Percentiles rank a stretch among this genome's conserved stretches.
These are phyloP conservation scores for Nipponia nippon DNA, from an alignment of 2,113 vertebrate species.

Conservation along the genomic window DNA sequence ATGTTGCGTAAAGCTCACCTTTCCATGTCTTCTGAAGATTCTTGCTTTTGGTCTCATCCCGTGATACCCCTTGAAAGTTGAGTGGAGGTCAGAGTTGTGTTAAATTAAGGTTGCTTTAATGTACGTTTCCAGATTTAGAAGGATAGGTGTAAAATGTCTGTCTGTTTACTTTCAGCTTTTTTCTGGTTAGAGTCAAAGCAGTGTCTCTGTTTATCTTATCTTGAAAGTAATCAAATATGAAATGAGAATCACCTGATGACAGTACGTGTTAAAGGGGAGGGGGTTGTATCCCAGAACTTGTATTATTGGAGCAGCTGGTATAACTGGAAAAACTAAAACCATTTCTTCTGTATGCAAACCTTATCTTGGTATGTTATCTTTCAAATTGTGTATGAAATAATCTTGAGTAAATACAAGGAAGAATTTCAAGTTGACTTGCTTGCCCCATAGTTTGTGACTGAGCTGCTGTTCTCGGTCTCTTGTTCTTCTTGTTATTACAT, in stretches of 20 bases:
- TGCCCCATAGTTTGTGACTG: background rate
- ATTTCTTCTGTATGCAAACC: background rate
- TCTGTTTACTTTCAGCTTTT: background rate
- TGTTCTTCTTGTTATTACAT: background rate
- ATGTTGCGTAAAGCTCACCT: background rate
- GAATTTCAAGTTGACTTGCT: conserved; percentile 23
- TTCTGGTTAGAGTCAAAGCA: background rate
- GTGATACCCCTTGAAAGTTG: background rate
- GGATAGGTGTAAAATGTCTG: background rate
- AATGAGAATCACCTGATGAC: background rate
- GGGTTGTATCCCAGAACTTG: background rate
- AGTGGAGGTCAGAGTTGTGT: background rate
- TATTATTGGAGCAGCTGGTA: conserved; percentile 23
- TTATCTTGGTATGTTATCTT: conserved; percentile 37
- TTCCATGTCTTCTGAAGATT: background rate
- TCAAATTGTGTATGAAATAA: background rate
- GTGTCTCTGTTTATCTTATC: background rate
- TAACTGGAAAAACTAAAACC: conserved; percentile 52
- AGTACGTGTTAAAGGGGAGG: background rate
- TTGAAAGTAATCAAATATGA: background rate
- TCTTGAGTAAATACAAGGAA: conserved; percentile 24
- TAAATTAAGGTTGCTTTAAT: background rate
- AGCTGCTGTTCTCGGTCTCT: background rate
- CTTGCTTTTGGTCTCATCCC: background rate
- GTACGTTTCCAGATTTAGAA: background rate